phyloP scores from a whole-genome alignment of 2,888 invertebrate species.

The Operophtera brumata region DNA sequence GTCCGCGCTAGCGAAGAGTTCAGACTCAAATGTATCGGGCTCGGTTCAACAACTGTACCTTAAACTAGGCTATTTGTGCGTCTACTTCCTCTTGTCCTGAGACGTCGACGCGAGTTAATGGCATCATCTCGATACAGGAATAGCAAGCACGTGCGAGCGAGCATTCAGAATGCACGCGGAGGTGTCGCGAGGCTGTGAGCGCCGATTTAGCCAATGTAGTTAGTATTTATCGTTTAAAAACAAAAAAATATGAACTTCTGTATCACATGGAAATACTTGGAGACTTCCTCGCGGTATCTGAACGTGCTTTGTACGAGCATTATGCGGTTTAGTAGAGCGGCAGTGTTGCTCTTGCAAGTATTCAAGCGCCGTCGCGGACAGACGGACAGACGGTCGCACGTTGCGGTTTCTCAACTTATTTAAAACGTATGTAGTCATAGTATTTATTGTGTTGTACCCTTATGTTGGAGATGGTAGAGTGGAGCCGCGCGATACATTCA shows the following conservation, averaged over 20 bases:
- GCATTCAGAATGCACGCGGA: not conserved
- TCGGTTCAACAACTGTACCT: no score
- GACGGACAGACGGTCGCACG: constrained; percentile 32
- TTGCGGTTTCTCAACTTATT: constrained; percentile 30
- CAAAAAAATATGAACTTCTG: no score
- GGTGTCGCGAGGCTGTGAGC: not conserved
- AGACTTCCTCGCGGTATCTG: not conserved
- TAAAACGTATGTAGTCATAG: constrained; percentile 60
- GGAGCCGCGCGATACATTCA: constrained; percentile 47
- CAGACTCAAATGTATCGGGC: no score
- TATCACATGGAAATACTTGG: not conserved
- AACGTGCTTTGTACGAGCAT: not conserved
- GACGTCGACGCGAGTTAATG: not conserved
- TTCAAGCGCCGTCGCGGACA: constrained; percentile 19
- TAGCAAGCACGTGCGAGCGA: not conserved
- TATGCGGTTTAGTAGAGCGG: not conserved
- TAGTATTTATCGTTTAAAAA: no score
- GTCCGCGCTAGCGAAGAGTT: no score
- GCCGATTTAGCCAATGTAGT: no score
- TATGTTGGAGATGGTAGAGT: constrained; percentile 54
- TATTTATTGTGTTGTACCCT: constrained; percentile 76
- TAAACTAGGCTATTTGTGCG: no score
- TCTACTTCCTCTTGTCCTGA: no score
- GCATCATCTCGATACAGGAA: not conserved
- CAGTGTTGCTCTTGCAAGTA: constrained; percentile 17